Base-by-base conservation (phyloP, 2,113 vertebrate species). In the Cololabis saira region DNA sequence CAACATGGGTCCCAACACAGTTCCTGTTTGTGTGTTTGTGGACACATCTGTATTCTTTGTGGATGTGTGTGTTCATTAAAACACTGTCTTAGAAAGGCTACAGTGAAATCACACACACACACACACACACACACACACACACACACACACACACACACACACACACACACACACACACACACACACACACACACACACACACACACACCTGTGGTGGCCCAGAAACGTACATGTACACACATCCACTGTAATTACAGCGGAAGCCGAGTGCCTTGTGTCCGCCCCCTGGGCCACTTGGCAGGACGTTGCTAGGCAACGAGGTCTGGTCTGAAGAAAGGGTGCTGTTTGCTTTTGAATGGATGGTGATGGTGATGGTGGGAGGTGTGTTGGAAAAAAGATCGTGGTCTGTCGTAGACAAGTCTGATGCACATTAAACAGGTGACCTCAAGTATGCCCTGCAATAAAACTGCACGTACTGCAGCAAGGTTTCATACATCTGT, bases 231-330 rank as follows among this genome's bases (percentile, higher is more conserved):
- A 70, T 13, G 51, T 16, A 61, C 18, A 53, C 78, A 68, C 74
- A 76, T 5, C 13, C 59, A 58, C 83, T 87, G 67, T 86, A 81
- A 90, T 86, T 90, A 84, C 83, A 72, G 89, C 74, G 70, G 83
- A 90, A 87, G 88, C 88, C 82, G 76, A 78, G 76, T 57, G 74
- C 52, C 80, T 79, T 76, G 80, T 74, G 72, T 71, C 86, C 86
- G 81, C 88, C 89, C 83, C 80, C 76, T 82, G 76, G 80, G 88
- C 83, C 80, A 84, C 83, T 88, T 64, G 16, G 69, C 66, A 86
- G 67, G 55, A 7, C 47, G 88, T 92, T 92, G 89, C 90, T 81
- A 88, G 30, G 90, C 88, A 89, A 92, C 89, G 62, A 40, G 74
- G 68, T 73, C 71, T 78, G 51, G 48, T 72, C 78, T 78, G 76